Conservation (phyloP, 2,113 vertebrate species). For the Gobiocypris rarus region DNA sequence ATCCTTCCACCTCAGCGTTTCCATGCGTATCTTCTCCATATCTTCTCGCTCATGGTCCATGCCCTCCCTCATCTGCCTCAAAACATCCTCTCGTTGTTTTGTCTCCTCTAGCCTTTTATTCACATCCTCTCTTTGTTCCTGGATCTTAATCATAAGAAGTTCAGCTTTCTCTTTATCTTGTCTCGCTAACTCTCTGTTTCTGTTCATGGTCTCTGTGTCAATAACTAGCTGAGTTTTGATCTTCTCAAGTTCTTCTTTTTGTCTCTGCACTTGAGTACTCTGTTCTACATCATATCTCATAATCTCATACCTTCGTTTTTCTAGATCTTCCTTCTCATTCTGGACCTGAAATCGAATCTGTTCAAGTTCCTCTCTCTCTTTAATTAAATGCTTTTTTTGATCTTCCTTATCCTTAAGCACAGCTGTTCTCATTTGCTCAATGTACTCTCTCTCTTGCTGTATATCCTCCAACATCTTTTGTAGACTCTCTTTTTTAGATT, state of each 20-base stretch:
- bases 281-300: slow-evolving; percentile 38
- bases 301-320: slow-evolving; percentile 44
- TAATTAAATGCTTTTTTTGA: neutral
- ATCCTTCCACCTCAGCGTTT: slow-evolving; percentile 33
- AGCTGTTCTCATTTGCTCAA: slow-evolving; percentile 37
- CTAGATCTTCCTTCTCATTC: slow-evolving; percentile 43
- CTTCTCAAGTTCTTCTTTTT: slow-evolving; percentile 51
- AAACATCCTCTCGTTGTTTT: slow-evolving; percentile 27
- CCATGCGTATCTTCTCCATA: slow-evolving; percentile 25
- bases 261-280: slow-evolving; percentile 22
- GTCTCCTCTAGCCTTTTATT: slow-evolving; percentile 50
- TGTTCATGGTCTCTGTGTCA: slow-evolving; percentile 29
- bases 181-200: slow-evolving; percentile 13
- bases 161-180: slow-evolving; percentile 53
- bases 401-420: slow-evolving; percentile 28
- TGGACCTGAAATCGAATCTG: slow-evolving; percentile 23
- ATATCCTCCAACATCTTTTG: slow-evolving; percentile 45
- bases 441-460: slow-evolving; percentile 47
- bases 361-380: slow-evolving; percentile 43
- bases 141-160: slow-evolving; percentile 47
- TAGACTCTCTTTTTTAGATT: slow-evolving; percentile 56
- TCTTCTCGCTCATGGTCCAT: slow-evolving; percentile 34
- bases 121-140: slow-evolving; percentile 59
- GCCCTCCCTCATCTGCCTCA: slow-evolving; percentile 49
- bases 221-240: slow-evolving; percentile 40